A percentile compares a stretch with the other conserved stretches of the same genome.
Evolutionary conservation across 2,113 vertebrate genomes (phyloP).

Genomic region (Phalacrocorax aristotelis): DNA sequence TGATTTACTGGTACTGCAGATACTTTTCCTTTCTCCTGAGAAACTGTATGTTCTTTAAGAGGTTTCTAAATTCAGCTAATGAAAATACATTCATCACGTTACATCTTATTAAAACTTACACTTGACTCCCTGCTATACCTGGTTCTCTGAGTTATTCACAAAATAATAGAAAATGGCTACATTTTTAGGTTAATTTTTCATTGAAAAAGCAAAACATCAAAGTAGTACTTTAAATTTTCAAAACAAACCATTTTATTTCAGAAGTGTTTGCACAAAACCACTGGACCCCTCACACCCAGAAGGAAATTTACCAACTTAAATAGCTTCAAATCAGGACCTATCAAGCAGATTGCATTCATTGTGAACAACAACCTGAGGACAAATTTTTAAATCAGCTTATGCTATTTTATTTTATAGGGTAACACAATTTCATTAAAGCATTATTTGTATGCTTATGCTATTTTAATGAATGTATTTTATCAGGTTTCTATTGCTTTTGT

Average conservation of each 20-base stretch:
- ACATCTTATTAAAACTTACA: neutral
- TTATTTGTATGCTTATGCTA: neutral
- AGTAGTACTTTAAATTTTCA: neutral
- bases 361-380: fast-evolving
- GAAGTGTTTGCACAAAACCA: neutral
- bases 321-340: neutral
- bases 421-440: neutral
- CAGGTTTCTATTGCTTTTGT: neutral
- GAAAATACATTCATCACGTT: neutral
- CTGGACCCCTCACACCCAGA: neutral
- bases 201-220: neutral
- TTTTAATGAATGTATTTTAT: neutral
- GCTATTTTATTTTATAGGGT: neutral
- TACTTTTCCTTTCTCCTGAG: neutral
- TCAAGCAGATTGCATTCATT: neutral
- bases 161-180: neutral
- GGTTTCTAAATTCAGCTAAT: neutral
- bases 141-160: neutral
- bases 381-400: neutral
- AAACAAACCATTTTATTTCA: neutral
- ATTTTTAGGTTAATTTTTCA: neutral
- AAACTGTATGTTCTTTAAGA: neutral
- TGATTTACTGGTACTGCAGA: neutral
- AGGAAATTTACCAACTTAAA: neutral
- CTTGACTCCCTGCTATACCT: neutral